phyloP scores from a whole-genome alignment of 2,888 invertebrate genomes.

The Amphipyra berbera region DNA sequence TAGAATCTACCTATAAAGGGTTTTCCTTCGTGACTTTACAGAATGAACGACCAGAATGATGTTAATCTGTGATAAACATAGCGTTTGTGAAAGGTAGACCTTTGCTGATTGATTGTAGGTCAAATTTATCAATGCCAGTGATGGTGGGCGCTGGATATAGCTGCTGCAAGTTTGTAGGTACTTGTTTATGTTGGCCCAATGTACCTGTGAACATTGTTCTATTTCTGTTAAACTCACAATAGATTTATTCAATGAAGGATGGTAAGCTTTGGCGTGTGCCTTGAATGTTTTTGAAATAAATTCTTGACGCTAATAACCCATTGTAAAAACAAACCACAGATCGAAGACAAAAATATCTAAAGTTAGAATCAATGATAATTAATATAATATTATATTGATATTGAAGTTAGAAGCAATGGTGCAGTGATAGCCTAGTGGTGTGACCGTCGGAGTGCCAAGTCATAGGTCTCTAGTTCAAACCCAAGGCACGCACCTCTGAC shows the following conservation, averaged over 20 bases:
- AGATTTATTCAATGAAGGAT: slow-evolving; percentile 4
- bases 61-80: slow-evolving; percentile 44
- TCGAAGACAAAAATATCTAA: too few relatives aligned
- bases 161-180: slow-evolving; percentile 6
- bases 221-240: slow-evolving; percentile 40
- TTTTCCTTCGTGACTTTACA: slow-evolving; percentile 44
- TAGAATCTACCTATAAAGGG: slow-evolving; percentile 12
- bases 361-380: too few relatives aligned
- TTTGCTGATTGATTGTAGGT: slow-evolving; percentile 61
- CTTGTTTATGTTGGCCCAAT: slow-evolving; percentile 31
- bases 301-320: background rate
- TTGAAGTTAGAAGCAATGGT: too few relatives aligned
- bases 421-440: too few relatives aligned
- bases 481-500: too few relatives aligned
- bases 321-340: too few relatives aligned
- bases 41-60: slow-evolving; percentile 32
- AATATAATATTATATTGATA: too few relatives aligned
- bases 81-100: slow-evolving; percentile 63
- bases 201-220: slow-evolving; percentile 52
- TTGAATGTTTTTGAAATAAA: background rate
- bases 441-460: too few relatives aligned
- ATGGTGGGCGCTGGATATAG: slow-evolving; percentile 28
- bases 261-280: slow-evolving; percentile 4
- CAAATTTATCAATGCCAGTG: slow-evolving; percentile 58
- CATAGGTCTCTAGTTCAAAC: too few relatives aligned